Evolutionary conservation across 1,140 invertebrate species (phyloP).

Genomic region (Rhysida immarginata): DNA sequence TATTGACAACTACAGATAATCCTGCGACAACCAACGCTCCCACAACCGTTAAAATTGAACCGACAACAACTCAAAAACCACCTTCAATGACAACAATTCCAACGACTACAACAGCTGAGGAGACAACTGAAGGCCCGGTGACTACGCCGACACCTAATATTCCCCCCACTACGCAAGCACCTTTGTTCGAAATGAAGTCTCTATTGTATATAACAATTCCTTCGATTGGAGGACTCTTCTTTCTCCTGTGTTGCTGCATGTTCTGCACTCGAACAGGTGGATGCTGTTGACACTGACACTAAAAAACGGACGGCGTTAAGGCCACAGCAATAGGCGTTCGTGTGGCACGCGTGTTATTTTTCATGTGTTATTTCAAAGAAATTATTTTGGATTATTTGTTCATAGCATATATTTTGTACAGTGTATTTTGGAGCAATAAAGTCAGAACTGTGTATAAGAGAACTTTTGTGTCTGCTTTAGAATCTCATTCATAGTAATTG

Average conservation of each 20-base stretch:
- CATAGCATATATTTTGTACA: too few relatives aligned
- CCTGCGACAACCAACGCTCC: not conserved
- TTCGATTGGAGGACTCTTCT: not conserved
- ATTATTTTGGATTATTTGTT: too few relatives aligned
- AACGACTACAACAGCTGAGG: not conserved
- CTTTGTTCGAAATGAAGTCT: not conserved
- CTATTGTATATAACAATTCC: not conserved
- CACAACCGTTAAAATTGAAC: not conserved
- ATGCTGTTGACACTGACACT: too few relatives aligned
- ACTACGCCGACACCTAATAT: not conserved
- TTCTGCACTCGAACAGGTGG: not conserved
- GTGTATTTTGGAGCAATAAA: too few relatives aligned
- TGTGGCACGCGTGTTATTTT: too few relatives aligned
- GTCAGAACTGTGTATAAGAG: too few relatives aligned
- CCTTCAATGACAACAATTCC: not conserved
- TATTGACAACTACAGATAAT: not conserved
- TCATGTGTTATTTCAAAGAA: too few relatives aligned
- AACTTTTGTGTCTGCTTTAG: too few relatives aligned
- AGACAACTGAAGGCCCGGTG: not conserved
- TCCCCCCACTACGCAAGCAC: conserved; percentile 10
- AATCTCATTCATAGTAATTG: too few relatives aligned
- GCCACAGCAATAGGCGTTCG: too few relatives aligned
- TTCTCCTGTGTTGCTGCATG: not conserved
- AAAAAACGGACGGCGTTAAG: too few relatives aligned
- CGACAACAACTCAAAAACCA: not conserved